Base-by-base conservation (phyloP, 2,797 vertebrate genomes). In the Manis javanica region DNA sequence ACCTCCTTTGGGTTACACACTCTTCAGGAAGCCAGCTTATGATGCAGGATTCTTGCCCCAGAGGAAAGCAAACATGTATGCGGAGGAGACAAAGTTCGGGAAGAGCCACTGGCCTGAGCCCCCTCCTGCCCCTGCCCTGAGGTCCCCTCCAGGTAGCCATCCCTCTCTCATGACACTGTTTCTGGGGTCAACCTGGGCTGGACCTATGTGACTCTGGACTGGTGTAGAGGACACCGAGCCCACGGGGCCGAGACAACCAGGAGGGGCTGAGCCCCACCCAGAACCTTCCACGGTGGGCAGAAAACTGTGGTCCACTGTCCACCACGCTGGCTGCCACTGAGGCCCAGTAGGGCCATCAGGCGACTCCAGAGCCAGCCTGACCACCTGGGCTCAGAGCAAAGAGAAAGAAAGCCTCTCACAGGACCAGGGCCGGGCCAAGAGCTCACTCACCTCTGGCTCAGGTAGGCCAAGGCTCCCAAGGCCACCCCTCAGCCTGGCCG, bases 1-100 rank as follows among this genome's bases (percentile, higher is more conserved):
- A 26, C 21, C 14, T 55, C 68, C 49, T 51, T 24, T 3, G n/a
- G 59, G 57, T 29, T 19, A 9, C n/a, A n/a, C 4, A 0, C 21
- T n/a, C 51, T 4, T 37, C 46, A 8, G 42, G 24, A 72, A 18
- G 34, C 29, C 14, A 14, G 51, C n/a, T 55, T 12, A n/a, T 18
- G 42, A 75, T 0, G 2, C 8, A 1, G n/a, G 14, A 26, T 59
- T 16, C 59, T 74, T 1, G 0, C 29, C 29, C 37, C 68, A 5
- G 72, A 49, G 57, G 31, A 66, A 5, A 79, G 31, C 29, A 57
- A 21, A 29, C 3, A 0, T 34, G 55, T 5, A 4, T 0, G 1
- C 4, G 1, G 14, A 1, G 10, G 26, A 31, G 29, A n/a, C 13
- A 42, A 6, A 2, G 34, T 0, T 0, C 10, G 0, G 0, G 5